Conservation (phyloP, 2,797 vertebrate genomes). For the Meda fulgida region DNA sequence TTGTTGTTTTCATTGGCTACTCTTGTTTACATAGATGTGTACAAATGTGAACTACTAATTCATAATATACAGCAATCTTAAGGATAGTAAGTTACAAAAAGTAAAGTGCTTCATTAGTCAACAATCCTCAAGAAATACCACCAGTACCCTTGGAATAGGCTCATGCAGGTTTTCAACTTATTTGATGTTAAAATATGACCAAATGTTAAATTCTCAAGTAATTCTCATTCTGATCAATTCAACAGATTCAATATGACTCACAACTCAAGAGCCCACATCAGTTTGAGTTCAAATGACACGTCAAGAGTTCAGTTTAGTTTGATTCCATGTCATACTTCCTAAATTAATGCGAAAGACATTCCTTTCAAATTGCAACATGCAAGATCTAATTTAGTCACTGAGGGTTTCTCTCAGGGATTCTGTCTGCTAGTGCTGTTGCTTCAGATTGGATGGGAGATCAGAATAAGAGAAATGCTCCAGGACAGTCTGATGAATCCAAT, state of each 20-base stretch:
- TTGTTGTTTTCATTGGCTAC: background rate
- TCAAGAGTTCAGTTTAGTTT: background rate
- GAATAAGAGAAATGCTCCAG: conserved; percentile 72
- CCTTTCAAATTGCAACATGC: background rate
- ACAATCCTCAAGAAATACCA: background rate
- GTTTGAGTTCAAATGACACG: background rate
- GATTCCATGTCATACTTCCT: conserved; percentile 20
- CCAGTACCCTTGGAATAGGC: background rate
- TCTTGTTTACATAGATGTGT: conserved; percentile 34
- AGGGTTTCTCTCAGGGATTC: background rate
- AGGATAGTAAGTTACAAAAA: no score
- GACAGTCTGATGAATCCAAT: conserved; percentile 76
- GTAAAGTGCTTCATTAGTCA: background rate
- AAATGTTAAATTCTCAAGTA: no score
- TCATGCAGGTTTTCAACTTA: background rate
- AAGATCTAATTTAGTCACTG: background rate
- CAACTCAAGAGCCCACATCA: background rate
- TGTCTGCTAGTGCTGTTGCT: conserved; percentile 56
- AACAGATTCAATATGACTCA: background rate
- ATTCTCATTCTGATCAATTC: background rate
- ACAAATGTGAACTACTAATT: no score
- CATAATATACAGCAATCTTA: background rate
- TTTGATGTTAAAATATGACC: conserved; percentile 1
- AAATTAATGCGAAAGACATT: conserved; percentile 12
- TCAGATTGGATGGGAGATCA: conserved; percentile 68